Evolutionary conservation across 2,888 invertebrate species (phyloP).

Genomic region (Acrobasis consociella): DNA sequence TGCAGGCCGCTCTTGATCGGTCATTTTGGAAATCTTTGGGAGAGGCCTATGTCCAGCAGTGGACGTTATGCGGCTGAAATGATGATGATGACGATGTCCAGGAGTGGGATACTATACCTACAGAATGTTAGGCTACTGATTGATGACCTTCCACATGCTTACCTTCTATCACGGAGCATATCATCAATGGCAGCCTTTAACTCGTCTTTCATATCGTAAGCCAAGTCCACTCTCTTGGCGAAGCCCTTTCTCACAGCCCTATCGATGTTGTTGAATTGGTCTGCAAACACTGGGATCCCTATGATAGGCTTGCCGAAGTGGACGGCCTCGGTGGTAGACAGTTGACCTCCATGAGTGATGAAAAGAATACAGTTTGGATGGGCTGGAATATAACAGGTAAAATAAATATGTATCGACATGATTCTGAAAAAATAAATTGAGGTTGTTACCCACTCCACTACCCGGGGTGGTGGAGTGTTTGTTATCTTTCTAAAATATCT

Average conservation of each 20-base stretch:
- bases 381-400: slow-evolving; percentile 42
- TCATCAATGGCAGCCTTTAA: slow-evolving; percentile 45
- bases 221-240: slow-evolving; percentile 44
- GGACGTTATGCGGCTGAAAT: too few relatives aligned
- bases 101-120: too few relatives aligned
- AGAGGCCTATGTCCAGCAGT: too few relatives aligned
- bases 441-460: too few relatives aligned
- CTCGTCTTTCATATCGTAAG: slow-evolving; percentile 40
- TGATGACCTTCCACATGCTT: slow-evolving; percentile 26
- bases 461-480: too few relatives aligned
- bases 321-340: slow-evolving; percentile 58
- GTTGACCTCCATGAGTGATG: slow-evolving; percentile 64
- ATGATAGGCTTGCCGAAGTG: slow-evolving; percentile 59
- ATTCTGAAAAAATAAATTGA: too few relatives aligned
- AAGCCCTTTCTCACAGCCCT: slow-evolving; percentile 52
- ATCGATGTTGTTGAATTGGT: slow-evolving; percentile 57
- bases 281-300: slow-evolving; percentile 61
- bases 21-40: too few relatives aligned
- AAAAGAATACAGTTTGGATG: slow-evolving; percentile 63
- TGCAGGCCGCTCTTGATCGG: too few relatives aligned
- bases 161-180: slow-evolving; percentile 45
- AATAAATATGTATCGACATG: too few relatives aligned
- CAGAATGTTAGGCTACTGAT: too few relatives aligned
- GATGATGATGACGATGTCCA: too few relatives aligned
- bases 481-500: too few relatives aligned